Base-by-base conservation (phyloP, 2,888 invertebrate species). In the Rutpela maculata region DNA sequence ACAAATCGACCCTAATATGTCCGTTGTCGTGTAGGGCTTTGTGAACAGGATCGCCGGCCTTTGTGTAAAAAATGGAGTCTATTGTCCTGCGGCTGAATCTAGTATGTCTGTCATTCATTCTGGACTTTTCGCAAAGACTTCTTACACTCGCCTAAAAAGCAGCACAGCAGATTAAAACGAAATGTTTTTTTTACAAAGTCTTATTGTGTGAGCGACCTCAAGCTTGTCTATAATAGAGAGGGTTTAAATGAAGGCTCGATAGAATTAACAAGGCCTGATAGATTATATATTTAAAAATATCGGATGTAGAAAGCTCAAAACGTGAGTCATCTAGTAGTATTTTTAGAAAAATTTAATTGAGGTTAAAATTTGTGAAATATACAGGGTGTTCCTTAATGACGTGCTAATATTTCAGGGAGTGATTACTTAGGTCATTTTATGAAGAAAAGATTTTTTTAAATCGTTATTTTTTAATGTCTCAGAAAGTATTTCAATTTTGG, bases 1-100 rank as follows among this genome's bases (percentile, higher is more conserved):
- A 50, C 71, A 72, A 76, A 77, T 76, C 69, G 75, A 43, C 62
- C 59, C 70, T 69, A 76, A 79, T 79, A 76, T 72, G 75, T 75
- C 77, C 57, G 70, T 72, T 73, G 77, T 75, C 57, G 35, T 55
- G 56, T 70, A 70, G 57, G 60, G 74, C 26, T 74, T 78, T 78
- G 78, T 59, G 66, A 59, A 19, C 66, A 19, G 55, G 19, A 59
- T 59, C 43, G 17, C 17, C 35, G 10, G 70, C 59, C 35, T 70
- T 70, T 59, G 70, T 59, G 38, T 18, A 59, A 65, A 70, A 70
- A 70, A 59, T 59, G 57, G 22, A 22, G 15, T n/a, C 66, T n/a
- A 43, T 67, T 67, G 50, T 67, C 55, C 50, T 1, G 50, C 19
- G 1, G 15, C 66, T n/a, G 66, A n/a, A 43, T 50, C 66, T 43